phyloP scores from a whole-genome alignment of 37 sponge, comb jelly and placozoan genomes.

The Ianthella basta region DNA sequence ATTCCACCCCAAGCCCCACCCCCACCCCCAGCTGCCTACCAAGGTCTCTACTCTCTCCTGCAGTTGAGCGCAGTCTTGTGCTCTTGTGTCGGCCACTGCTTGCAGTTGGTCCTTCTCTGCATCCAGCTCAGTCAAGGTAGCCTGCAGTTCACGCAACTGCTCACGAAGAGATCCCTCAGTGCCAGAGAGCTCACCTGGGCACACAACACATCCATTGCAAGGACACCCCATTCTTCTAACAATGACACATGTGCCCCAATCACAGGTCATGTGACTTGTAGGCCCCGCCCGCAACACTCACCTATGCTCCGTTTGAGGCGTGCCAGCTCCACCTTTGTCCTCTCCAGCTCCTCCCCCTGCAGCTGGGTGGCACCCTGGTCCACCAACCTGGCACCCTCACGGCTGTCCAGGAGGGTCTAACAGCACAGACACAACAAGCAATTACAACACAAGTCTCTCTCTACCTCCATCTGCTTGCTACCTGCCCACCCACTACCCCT shows the following conservation, averaged over 20 bases:
- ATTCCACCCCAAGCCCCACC: background rate
- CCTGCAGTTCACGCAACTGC: conserved; percentile 55
- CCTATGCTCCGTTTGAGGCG: conserved; percentile 42
- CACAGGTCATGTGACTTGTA: conserved; percentile 9
- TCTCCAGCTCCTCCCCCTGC: conserved; percentile 15
- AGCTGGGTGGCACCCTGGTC: background rate
- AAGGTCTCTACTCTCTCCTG: background rate
- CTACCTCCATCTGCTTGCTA: too few species aligned
- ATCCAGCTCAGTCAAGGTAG: conserved; percentile 58
- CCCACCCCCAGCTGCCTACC: background rate
- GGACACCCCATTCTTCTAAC: too few species aligned
- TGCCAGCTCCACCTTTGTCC: conserved; percentile 39
- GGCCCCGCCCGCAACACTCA: background rate
- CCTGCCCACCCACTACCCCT: too few species aligned
- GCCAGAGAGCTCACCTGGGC: conserved; percentile 50
- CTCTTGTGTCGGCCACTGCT: conserved; percentile 50
- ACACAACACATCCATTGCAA: background rate
- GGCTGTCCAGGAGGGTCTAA: conserved; percentile 13
- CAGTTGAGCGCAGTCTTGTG: conserved; percentile 63
- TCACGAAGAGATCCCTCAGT: conserved; percentile 43
- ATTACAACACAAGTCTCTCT: too few species aligned
- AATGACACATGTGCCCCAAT: too few species aligned
- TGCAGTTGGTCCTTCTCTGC: conserved; percentile 69
- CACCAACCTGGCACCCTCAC: background rate
- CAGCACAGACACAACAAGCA: background rate